These are phyloP conservation scores for Craseonycteris thonglongyai DNA, from an alignment of 2,113 vertebrate species.

Conservation along the genomic window DNA sequence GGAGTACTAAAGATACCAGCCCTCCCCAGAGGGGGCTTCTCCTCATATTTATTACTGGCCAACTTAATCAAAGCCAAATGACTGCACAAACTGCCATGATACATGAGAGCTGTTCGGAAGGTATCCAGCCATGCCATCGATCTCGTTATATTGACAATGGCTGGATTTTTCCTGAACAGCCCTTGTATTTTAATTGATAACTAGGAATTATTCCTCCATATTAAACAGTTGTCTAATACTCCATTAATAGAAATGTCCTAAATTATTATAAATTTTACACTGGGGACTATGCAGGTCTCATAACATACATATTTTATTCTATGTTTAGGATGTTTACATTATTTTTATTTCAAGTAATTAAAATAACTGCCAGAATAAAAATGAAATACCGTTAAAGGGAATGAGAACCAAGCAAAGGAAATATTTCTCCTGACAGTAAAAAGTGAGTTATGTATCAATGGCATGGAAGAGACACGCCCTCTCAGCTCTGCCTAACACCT, in stretches of 20 bases:
- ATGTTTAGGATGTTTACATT: background rate
- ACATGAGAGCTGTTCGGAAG: too few species aligned
- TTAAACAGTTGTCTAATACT: background rate
- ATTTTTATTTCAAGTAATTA: slow-evolving; percentile 19
- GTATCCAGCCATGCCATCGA: too few species aligned
- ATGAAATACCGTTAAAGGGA: background rate
- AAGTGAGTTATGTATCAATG: background rate
- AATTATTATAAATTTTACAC: background rate
- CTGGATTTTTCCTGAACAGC: too few species aligned
- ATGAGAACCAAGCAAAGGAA: background rate
- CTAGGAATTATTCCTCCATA: background rate
- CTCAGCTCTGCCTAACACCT: background rate
- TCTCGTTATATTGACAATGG: too few species aligned
- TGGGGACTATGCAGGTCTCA: background rate
- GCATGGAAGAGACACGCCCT: background rate
- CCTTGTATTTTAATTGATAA: background rate
- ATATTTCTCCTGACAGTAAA: background rate
- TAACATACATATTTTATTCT: background rate
- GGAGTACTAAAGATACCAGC: background rate
- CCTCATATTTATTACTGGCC: background rate
- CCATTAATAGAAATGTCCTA: slow-evolving; percentile 3
- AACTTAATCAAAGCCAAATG: background rate
- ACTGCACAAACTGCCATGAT: background rate
- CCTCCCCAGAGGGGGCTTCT: background rate
- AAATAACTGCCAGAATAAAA: slow-evolving; percentile 29